Percentiles rank a stretch among this genome's conserved stretches.
Conservation (phyloP, 2,888 invertebrate genomes). For the Meandrusa payeni region DNA sequence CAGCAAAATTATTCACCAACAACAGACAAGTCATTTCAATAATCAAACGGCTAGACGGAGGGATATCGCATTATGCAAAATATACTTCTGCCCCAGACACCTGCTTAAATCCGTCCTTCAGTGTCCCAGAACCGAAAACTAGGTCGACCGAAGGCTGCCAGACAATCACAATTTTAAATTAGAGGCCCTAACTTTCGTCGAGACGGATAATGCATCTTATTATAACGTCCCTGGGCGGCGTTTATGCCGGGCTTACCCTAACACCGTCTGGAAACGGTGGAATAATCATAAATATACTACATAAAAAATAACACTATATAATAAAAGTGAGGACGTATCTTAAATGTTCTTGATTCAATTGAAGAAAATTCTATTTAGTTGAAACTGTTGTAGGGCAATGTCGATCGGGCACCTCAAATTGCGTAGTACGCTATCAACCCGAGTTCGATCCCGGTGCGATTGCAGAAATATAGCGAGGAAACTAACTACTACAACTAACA, state of each 20-base stretch:
- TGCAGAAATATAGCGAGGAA: too few relatives aligned
- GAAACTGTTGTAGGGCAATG: too few relatives aligned
- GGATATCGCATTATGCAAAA: conserved; percentile 65
- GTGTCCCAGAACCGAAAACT: conserved; percentile 64
- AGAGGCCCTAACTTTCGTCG: conserved; percentile 47
- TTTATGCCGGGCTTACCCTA: conserved; percentile 17
- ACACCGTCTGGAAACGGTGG: conserved; percentile 25
- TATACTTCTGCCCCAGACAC: conserved; percentile 58
- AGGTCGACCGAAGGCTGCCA: conserved; percentile 69
- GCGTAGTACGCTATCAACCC: too few relatives aligned
- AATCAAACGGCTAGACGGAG: conserved; percentile 59
- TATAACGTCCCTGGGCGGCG: conserved; percentile 31
- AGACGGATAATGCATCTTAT: conserved; percentile 35
- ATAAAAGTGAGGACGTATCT: too few relatives aligned
- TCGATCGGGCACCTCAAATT: too few relatives aligned
- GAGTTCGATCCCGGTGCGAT: too few relatives aligned
- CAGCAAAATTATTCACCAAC: conserved; percentile 24
- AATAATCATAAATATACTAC: too few relatives aligned
- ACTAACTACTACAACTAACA: too few relatives aligned
- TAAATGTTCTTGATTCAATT: too few relatives aligned
- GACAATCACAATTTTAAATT: conserved; percentile 78
- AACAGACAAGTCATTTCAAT: conserved; percentile 31
- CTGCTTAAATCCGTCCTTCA: conserved; percentile 65
- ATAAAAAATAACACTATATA: too few relatives aligned
- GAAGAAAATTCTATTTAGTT: too few relatives aligned